Percentiles rank a stretch among this genome's conserved stretches.
These are phyloP conservation scores for Philereme transversata DNA, from an alignment of 2,888 invertebrate species.

Conservation along the genomic window DNA sequence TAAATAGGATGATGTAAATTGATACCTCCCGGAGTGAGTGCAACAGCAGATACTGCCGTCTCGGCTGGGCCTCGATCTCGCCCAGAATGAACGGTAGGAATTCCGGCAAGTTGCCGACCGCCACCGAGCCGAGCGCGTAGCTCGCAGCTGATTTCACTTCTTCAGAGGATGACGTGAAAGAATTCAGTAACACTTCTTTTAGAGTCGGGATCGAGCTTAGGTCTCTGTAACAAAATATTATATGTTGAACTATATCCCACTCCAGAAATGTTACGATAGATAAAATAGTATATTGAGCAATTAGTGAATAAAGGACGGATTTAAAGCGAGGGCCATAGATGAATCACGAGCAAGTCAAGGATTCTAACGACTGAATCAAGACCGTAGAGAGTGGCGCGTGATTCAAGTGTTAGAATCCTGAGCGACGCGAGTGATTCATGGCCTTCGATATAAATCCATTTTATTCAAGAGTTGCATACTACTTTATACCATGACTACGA, in stretches of 20 bases:
- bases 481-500: too few species aligned
- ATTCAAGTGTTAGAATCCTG: too few species aligned
- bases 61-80: conserved; percentile 97
- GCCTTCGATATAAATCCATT: too few species aligned
- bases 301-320: too few species aligned
- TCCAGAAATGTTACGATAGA: not conserved
- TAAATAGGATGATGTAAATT: too few species aligned
- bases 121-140: conserved; percentile 97
- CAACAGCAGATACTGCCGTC: conserved; percentile 96
- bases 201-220: conserved; percentile 89
- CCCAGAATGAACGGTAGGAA: conserved; percentile 97
- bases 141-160: conserved; percentile 99
- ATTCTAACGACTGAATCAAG: too few species aligned
- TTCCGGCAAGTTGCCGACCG: conserved; percentile 96
- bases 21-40: conserved; percentile 98
- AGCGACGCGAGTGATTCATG: too few species aligned
- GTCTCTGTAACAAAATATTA: conserved; percentile 81
- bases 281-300: too few species aligned
- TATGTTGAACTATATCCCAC: not conserved
- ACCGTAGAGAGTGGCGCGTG: too few species aligned
- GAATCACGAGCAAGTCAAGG: too few species aligned
- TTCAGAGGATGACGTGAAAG: conserved; percentile 96
- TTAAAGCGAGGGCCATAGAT: too few species aligned
- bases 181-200: conserved; percentile 91
- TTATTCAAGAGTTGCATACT: too few species aligned